These are phyloP conservation scores for Rosalia funebris DNA, from an alignment of 2,888 invertebrate genomes.

Conservation along the genomic window DNA sequence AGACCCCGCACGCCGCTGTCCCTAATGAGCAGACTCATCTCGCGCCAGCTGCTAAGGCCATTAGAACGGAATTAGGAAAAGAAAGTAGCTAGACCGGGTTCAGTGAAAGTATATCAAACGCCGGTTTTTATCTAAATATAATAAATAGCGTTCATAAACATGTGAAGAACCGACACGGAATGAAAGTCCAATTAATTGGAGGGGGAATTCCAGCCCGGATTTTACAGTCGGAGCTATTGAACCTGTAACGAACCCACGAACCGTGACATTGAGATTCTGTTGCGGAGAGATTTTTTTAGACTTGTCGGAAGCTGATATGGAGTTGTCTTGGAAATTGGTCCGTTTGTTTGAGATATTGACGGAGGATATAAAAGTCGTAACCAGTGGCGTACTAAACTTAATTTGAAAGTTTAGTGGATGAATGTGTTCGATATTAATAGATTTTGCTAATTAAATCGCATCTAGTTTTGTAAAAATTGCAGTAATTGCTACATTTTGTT, in stretches of 20 bases:
- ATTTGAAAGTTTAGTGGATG: no score
- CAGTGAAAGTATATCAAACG: slow-evolving; percentile 28
- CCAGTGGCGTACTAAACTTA: no score
- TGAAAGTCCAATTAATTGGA: slow-evolving; percentile 13
- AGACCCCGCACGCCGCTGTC: slow-evolving; percentile 1
- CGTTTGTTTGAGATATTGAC: no score
- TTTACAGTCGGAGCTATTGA: neutral
- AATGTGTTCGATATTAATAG: no score
- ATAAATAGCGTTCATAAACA: slow-evolving; percentile 2
- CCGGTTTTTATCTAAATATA: neutral
- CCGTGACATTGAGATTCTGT: neutral
- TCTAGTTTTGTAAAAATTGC: no score
- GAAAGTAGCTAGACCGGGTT: slow-evolving; percentile 15
- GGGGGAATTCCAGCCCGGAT: neutral
- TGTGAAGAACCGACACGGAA: slow-evolving; percentile 1
- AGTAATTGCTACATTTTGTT: no score
- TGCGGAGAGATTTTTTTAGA: neutral
- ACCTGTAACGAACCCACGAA: neutral
- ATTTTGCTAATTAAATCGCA: no score
- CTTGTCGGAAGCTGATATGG: neutral
- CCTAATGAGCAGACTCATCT: slow-evolving; percentile 7
- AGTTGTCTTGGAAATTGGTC: no score
- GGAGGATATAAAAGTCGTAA: no score
- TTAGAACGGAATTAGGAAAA: slow-evolving; percentile 19
- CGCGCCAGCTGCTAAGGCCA: neutral